Percentiles rank a stretch among this genome's conserved stretches.
Evolutionary conservation across 2,113 vertebrate genomes (phyloP).

Genomic region (Lanius ludovicianus): DNA sequence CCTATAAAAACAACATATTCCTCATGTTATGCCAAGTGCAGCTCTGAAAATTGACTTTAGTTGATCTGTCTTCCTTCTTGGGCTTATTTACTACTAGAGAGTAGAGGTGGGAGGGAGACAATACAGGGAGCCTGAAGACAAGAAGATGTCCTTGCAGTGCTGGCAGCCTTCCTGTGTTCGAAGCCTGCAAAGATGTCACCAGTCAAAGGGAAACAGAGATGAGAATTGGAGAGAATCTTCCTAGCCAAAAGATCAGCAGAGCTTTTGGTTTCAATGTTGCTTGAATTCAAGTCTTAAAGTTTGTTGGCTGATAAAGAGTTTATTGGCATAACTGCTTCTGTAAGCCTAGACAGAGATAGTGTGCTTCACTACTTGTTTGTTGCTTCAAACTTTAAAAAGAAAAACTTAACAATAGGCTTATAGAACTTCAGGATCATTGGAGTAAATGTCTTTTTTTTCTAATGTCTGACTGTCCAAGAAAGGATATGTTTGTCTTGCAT

Average conservation of each 20-base stretch:
- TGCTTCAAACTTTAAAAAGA: neutral
- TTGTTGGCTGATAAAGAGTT: neutral
- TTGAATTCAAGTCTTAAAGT: neutral
- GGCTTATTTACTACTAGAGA: neutral
- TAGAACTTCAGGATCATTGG: neutral
- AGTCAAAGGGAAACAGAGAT: neutral
- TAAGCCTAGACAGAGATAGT: neutral
- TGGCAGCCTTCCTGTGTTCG: neutral
- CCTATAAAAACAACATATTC: neutral
- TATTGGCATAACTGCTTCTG: neutral
- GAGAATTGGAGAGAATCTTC: neutral
- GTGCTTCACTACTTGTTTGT: neutral
- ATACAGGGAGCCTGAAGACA: neutral
- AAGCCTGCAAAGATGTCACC: neutral
- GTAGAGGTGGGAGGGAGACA: neutral
- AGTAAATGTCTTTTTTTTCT: neutral
- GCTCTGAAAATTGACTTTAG: neutral
- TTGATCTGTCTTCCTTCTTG: constrained; percentile 12
- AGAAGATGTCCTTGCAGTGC: neutral
- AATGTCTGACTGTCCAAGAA: neutral
- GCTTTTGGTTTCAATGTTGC: neutral
- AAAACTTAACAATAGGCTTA: neutral
- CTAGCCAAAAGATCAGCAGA: neutral
- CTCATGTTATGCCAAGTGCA: neutral
- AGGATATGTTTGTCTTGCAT: neutral